These are phyloP conservation scores for Nixonia krombeini DNA, from an alignment of 1,140 invertebrate genomes.

Conservation along the genomic window DNA sequence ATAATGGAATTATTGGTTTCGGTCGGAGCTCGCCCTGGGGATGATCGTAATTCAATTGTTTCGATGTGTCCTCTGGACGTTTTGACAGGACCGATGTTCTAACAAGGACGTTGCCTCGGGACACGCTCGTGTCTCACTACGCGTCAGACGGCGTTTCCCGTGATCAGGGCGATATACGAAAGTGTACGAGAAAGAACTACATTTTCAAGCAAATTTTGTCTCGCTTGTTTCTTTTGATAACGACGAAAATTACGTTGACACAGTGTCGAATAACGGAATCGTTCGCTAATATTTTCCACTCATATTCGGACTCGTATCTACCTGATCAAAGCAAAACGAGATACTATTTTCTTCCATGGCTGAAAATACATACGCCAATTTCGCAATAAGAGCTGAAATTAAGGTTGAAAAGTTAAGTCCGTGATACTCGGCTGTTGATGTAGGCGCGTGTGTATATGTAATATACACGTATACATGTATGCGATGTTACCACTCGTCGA, in stretches of 20 bases:
- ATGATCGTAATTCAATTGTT: constrained; percentile 72
- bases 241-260: no score
- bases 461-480: constrained; percentile 34
- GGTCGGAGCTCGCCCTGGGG: constrained; percentile 65
- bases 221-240: neutral
- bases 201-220: neutral
- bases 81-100: constrained; percentile 72
- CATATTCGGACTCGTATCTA: neutral
- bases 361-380: neutral
- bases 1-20: constrained; percentile 73
- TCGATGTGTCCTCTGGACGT: constrained; percentile 71
- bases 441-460: neutral
- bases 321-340: no score
- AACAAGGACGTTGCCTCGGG: constrained; percentile 69
- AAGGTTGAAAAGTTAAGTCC: constrained; percentile 44
- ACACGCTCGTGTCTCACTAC: constrained; percentile 29
- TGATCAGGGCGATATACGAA: constrained; percentile 24
- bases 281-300: no score
- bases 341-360: no score
- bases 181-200: constrained; percentile 38
- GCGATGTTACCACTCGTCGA: constrained; percentile 49
- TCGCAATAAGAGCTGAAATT: constrained; percentile 24
- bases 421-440: constrained; percentile 29
- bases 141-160: constrained; percentile 27
- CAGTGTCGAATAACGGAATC: neutral